Percentiles rank a stretch among this genome's conserved stretches.
phyloP scores from a whole-genome alignment of 2,888 invertebrate genomes.

The Yponomeuta evonymella region DNA sequence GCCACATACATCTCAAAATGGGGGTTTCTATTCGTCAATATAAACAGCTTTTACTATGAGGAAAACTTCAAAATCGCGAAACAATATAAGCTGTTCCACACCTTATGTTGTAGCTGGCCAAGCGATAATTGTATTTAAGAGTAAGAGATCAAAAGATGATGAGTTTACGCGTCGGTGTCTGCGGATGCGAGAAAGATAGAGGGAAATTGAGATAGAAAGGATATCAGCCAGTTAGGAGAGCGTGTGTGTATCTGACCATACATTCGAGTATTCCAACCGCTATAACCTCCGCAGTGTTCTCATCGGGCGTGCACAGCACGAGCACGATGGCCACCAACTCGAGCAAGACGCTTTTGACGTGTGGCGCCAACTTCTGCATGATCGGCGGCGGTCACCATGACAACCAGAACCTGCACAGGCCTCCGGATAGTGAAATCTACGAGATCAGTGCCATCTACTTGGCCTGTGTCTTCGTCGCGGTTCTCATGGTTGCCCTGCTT shows the following conservation, averaged over 20 bases:
- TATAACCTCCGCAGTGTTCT: conserved; percentile 76
- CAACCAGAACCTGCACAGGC: conserved; percentile 86
- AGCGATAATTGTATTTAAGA: neutral
- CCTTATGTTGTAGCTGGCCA: no score
- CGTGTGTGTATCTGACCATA: no score
- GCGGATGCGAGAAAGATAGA: no score
- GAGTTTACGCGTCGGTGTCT: neutral
- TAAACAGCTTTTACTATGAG: no score
- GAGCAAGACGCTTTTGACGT: conserved; percentile 74
- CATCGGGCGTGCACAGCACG: conserved; percentile 82
- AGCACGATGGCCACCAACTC: conserved; percentile 50
- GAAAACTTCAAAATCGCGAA: no score
- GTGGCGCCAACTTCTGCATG: conserved; percentile 90
- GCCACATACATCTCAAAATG: no score
- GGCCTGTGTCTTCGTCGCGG: conserved; percentile 89
- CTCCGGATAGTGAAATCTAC: conserved; percentile 90
- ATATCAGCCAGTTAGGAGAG: no score
- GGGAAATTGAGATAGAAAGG: no score
- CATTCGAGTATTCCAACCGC: no score
- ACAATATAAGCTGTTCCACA: no score
- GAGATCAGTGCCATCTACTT: conserved; percentile 93
- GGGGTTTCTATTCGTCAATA: no score
- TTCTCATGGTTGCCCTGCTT: conserved; percentile 89
- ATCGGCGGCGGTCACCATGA: conserved; percentile 78
- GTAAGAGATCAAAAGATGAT: neutral